Base-by-base conservation (phyloP, 2,797 vertebrate genomes). In the Vultur gryphus region DNA sequence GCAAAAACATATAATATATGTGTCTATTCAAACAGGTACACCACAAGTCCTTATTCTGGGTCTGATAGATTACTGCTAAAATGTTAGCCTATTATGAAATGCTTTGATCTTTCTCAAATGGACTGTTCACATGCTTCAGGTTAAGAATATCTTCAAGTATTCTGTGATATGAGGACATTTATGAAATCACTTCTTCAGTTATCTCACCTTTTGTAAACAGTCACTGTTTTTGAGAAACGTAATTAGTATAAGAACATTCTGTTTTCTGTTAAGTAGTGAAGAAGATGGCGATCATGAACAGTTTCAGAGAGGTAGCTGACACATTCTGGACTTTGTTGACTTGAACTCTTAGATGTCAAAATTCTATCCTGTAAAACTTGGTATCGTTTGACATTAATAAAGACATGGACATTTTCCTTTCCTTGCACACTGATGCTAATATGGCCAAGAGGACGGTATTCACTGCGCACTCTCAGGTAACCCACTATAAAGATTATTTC, bases 391-490 rank as follows among this genome's bases (percentile, higher is more conserved):
- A 29, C 20, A 35, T 4, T n/a, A 48, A 33, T 28, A 44, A 16
- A 44, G 18, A 71, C 1, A 5, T 1, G 13, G 35, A 44, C 6
- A 11, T 58, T 21, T 29, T 13, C 73, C 49, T 21, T 29, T 13
- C 73, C 49, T 54, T 8, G 0, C 21, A 11, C 9, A 1, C 29
- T 41, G 2, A 0, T 7, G 29, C 11, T 49, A 7, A 44, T 5
- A 23, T 0, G 12, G 44, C 39, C 54, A 11, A 48, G 31, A 46
- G 6, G 21, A 31, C 11, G 23, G 14, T 2, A 7, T 5, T 75
- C n/a, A 13, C 25, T 44, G 65, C 0, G 0, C 2, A 0, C 9
- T 41, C 6, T 24, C 37, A 70, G 19, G 10, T 18, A 49, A 52
- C 17, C 24, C 29, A 35, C 17, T 24, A 9, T 7, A 17, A 69